A percentile compares a stretch with the other conserved stretches of the same genome.
Conservation (phyloP, 2,797 vertebrate species). For the Nothura maculosa region DNA sequence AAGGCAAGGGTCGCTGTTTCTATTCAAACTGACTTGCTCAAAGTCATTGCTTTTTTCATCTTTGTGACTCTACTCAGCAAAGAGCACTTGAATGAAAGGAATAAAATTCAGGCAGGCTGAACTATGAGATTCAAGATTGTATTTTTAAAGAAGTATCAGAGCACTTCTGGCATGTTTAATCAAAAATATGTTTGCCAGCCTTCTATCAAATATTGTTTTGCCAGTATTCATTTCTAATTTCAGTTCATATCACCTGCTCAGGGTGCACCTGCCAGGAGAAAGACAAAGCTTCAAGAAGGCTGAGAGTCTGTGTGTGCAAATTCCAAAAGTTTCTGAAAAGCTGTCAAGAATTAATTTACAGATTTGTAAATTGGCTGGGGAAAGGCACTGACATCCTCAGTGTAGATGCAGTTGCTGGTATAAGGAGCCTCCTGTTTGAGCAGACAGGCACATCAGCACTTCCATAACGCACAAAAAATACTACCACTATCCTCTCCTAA, state of each 20-base stretch:
- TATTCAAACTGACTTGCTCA: not conserved
- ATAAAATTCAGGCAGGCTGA: not conserved
- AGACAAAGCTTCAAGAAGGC: slow-evolving; percentile 8
- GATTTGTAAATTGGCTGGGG: not conserved
- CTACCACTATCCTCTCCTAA: not conserved
- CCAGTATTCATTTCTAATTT: not conserved
- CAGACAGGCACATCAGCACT: not conserved
- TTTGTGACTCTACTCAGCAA: not conserved
- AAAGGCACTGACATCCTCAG: not conserved
- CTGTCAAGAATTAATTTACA: slow-evolving; percentile 2
- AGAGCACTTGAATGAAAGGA: not conserved
- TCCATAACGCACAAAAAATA: not conserved
- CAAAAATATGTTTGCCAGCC: not conserved
- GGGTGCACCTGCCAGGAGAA: slow-evolving; percentile 1
- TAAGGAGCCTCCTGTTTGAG: not conserved
- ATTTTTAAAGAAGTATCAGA: not conserved
- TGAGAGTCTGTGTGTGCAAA: not conserved
- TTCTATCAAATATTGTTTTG: not conserved
- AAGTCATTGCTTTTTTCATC: not conserved
- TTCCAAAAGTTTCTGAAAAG: not conserved
- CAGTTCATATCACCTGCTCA: not conserved
- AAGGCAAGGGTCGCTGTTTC: not conserved
- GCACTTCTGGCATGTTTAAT: not conserved
- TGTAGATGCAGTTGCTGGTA: not conserved
- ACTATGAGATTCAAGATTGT: not conserved